Conservation (phyloP, 2,113 vertebrate species). For the Dicrurus megarhynchus region DNA sequence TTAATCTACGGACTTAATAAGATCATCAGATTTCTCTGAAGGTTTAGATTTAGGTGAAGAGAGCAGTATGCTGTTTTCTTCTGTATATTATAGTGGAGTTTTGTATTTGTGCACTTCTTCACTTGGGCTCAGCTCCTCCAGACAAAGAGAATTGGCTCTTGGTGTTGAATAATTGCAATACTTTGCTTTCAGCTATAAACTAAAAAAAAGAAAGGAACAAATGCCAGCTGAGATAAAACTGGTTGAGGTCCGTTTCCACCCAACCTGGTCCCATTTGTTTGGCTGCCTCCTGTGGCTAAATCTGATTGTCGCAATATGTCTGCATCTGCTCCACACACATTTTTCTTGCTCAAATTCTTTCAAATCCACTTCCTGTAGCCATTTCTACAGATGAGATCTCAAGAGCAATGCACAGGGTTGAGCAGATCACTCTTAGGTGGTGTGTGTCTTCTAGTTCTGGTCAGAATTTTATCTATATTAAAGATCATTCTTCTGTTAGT, state of each 20-base stretch:
- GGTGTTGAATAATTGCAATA: not conserved
- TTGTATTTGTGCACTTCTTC: not conserved
- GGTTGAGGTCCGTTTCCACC: not conserved
- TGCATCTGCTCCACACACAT: not conserved
- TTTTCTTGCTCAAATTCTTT: not conserved
- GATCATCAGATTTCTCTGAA: conserved; percentile 57
- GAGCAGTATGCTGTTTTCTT: not conserved
- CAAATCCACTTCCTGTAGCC: not conserved
- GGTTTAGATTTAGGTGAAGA: conserved; percentile 22
- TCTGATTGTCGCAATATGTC: not conserved
- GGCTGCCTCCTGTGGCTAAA: not conserved
- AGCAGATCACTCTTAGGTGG: not conserved
- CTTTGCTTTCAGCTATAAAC: not conserved
- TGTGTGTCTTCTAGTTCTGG: not conserved
- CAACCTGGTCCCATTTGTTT: not conserved
- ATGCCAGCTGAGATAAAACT: not conserved
- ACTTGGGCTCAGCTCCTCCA: not conserved
- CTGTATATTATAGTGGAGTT: not conserved
- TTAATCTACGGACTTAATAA: conserved; percentile 72
- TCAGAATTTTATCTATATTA: not conserved
- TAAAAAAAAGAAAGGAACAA: not conserved
- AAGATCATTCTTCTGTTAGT: not conserved
- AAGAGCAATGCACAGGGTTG: not conserved
- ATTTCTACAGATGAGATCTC: not conserved
- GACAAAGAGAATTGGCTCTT: not conserved